Conservation (phyloP, 2,888 invertebrate species). For the Agrilus mali region DNA sequence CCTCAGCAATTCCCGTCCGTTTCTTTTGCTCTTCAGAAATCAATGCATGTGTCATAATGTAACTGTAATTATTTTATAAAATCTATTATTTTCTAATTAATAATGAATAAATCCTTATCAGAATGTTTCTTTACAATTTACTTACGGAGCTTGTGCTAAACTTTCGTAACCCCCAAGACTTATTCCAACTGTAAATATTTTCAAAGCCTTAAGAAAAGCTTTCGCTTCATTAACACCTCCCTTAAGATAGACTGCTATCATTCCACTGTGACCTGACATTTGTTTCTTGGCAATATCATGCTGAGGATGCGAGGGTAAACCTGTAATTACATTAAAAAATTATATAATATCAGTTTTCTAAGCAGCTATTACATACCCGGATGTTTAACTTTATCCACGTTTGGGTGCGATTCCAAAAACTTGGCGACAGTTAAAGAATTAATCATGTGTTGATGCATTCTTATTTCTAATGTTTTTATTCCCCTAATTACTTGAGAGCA, state of each 20-base stretch:
- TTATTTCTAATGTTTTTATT: constrained; percentile 72
- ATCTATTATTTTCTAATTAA: no score
- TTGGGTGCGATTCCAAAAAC: constrained; percentile 54
- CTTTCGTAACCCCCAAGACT: constrained; percentile 89
- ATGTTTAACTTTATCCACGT: no score
- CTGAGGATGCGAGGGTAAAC: constrained; percentile 70
- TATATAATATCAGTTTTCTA: no score
- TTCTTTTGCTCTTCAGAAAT: constrained; percentile 32
- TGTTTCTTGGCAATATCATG: constrained; percentile 63
- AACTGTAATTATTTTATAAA: no score
- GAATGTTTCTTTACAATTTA: no score
- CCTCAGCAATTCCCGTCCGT: constrained; percentile 63
- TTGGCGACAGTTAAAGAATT: constrained; percentile 62
- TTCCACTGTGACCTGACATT: constrained; percentile 73
- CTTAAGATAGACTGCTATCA: constrained; percentile 72
- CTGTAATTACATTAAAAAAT: constrained; percentile 26
- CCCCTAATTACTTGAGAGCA: constrained; percentile 81
- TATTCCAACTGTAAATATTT: constrained; percentile 76
- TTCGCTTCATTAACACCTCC: constrained; percentile 56
- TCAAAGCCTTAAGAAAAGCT: constrained; percentile 56
- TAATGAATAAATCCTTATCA: no score
- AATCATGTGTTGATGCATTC: constrained; percentile 75
- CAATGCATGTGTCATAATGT: no score
- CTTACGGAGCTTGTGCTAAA: constrained; percentile 80
- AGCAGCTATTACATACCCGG: no score